These are phyloP conservation scores for Balanococcus diminutus DNA, from an alignment of 2,888 invertebrate genomes.

Conservation along the genomic window DNA sequence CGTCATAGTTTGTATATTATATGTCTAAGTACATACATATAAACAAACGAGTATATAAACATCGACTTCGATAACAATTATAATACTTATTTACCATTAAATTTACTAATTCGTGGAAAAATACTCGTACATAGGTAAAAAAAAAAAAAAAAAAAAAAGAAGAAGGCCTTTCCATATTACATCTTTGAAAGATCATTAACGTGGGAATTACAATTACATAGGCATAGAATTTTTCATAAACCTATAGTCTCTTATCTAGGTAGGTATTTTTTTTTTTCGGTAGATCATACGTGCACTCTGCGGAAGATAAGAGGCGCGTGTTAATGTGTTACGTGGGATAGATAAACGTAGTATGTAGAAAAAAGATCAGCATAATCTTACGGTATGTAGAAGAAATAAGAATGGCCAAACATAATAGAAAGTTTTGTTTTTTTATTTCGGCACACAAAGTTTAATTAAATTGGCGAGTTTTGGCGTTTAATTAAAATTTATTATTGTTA, in stretches of 20 bases:
- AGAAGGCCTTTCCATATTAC: not conserved
- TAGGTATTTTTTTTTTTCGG: slow-evolving; percentile 15
- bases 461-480: slow-evolving; percentile 29
- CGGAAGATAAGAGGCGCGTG: slow-evolving; percentile 1
- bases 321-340: slow-evolving; percentile 36
- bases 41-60: not conserved
- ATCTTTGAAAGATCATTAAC: slow-evolving; percentile 35
- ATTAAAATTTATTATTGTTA: slow-evolving; percentile 43
- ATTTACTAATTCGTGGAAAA: not conserved
- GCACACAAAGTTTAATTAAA: slow-evolving; percentile 34
- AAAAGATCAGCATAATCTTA: not conserved
- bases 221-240: not conserved
- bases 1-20: not conserved
- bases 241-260: too few relatives aligned
- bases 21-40: not conserved
- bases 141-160: not conserved
- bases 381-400: not conserved
- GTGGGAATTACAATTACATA: not conserved
- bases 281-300: not conserved
- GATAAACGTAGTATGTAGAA: not conserved
- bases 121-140: not conserved
- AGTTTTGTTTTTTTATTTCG: not conserved
- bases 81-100: not conserved
- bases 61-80: slow-evolving; percentile 17
- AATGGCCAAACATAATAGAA: slow-evolving; percentile 34